Evolutionary conservation across 1,140 invertebrate species (phyloP).

Genomic region (Papilio polytes): DNA sequence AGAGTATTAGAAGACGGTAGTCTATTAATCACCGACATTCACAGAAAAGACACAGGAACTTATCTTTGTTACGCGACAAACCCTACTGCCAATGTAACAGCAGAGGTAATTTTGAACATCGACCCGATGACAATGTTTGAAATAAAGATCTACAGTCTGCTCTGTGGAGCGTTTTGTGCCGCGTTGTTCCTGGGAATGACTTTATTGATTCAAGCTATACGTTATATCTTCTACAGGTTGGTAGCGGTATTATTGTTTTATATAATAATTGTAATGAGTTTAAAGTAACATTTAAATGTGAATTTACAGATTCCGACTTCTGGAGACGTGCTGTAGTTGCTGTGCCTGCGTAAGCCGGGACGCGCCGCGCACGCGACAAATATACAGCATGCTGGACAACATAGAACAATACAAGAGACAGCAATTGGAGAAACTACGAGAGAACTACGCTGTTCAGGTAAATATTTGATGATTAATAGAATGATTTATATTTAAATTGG

Average conservation of each 20-base stretch:
- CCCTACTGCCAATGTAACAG: conserved; percentile 90
- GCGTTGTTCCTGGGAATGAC: conserved; percentile 91
- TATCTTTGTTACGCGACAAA: conserved; percentile 95
- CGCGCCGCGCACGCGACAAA: conserved; percentile 91
- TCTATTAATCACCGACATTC: conserved; percentile 83
- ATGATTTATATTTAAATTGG: not conserved
- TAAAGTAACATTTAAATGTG: conserved; percentile 30
- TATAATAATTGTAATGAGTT: not conserved
- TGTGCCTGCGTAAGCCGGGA: conserved; percentile 86
- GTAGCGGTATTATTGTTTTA: conserved; percentile 36
- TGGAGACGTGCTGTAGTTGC: conserved; percentile 87
- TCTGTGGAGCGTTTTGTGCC: conserved; percentile 92
- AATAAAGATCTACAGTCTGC: conserved; percentile 92
- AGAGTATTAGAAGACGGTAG: conserved; percentile 84
- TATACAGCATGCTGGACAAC: conserved; percentile 94
- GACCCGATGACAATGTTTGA: conserved; percentile 92
- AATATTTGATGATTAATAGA: conserved; percentile 43
- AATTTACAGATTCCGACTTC: conserved; percentile 86
- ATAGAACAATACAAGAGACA: conserved; percentile 95
- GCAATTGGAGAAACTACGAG: conserved; percentile 93
- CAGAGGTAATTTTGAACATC: conserved; percentile 89
- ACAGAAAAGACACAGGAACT: conserved; percentile 91
- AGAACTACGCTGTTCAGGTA: conserved; percentile 96
- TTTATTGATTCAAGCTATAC: conserved; percentile 90
- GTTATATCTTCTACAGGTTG: conserved; percentile 88